Evolutionary conservation across 2,113 vertebrate genomes (phyloP).

Genomic region (Oryzias woworae): DNA sequence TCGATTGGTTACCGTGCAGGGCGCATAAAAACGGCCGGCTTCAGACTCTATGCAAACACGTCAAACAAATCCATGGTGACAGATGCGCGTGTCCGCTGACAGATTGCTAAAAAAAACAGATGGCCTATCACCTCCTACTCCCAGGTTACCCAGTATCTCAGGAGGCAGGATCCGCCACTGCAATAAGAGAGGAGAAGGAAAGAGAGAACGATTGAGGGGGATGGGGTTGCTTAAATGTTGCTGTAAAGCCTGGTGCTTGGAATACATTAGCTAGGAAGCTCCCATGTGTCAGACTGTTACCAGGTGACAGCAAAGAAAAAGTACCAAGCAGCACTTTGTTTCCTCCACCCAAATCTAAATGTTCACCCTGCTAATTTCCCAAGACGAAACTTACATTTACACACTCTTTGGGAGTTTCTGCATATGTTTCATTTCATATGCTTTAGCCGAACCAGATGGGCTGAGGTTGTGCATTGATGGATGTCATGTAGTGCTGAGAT

Average conservation of each 20-base stretch:
- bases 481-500: slow-evolving; percentile 3
- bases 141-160: slow-evolving; percentile 64
- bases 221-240: slow-evolving; percentile 55
- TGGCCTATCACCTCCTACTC: slow-evolving; percentile 50
- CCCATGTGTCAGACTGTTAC: slow-evolving; percentile 59
- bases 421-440: slow-evolving; percentile 65
- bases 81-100: slow-evolving; percentile 18
- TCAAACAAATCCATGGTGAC: slow-evolving; percentile 49
- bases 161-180: slow-evolving; percentile 48
- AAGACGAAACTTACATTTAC: slow-evolving; percentile 63
- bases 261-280: slow-evolving; percentile 59
- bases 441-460: slow-evolving; percentile 62
- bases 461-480: slow-evolving; percentile 33
- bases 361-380: slow-evolving; percentile 66
- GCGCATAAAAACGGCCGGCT: slow-evolving; percentile 25
- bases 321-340: slow-evolving; percentile 23
- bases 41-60: slow-evolving; percentile 46
- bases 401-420: slow-evolving; percentile 61
- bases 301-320: slow-evolving; percentile 53
- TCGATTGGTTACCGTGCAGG: slow-evolving; percentile 37
- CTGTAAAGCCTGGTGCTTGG: slow-evolving; percentile 38
- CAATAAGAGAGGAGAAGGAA: slow-evolving; percentile 15
- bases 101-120: slow-evolving; percentile 36
- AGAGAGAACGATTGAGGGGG: not conserved
- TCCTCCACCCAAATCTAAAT: slow-evolving; percentile 49